Percentiles rank a stretch among this genome's conserved stretches.
These are phyloP conservation scores for Galbula dea DNA, from an alignment of 2,113 vertebrate genomes.

Conservation along the genomic window DNA sequence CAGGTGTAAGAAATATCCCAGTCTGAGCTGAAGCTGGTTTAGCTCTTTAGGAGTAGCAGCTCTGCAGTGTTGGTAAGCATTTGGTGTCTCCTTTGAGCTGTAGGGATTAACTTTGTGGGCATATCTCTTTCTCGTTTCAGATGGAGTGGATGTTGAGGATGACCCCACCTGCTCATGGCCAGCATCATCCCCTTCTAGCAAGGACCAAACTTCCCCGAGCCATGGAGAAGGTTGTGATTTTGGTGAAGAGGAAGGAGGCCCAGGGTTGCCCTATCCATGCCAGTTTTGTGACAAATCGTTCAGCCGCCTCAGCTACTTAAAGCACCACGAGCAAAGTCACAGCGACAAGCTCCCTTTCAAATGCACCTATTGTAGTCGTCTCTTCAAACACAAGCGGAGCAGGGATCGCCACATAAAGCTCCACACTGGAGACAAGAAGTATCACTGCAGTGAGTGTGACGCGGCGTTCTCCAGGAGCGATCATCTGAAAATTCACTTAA, in stretches of 20 bases:
- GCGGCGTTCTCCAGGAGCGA: conserved; percentile 96
- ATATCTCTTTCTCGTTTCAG: conserved; percentile 71
- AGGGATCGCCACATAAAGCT: conserved; percentile 96
- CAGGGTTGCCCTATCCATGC: conserved; percentile 93
- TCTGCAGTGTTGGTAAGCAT: too few species aligned
- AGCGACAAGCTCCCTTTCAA: conserved; percentile 97
- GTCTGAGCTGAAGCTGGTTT: background rate
- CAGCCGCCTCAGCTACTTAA: conserved; percentile 96
- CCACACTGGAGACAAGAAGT: conserved; percentile 97
- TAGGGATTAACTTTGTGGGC: background rate
- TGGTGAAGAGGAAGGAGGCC: conserved; percentile 92
- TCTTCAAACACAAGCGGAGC: conserved; percentile 98
- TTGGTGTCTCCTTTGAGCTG: background rate
- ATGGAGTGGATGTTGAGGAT: conserved; percentile 93
- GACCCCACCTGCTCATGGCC: conserved; percentile 96
- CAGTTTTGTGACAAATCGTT: conserved; percentile 98
- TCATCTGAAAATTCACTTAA: conserved; percentile 98
- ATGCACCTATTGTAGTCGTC: conserved; percentile 94
- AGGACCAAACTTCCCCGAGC: conserved; percentile 95
- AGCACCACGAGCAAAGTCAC: conserved; percentile 97
- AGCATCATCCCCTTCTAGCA: conserved; percentile 96
- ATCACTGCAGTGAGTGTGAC: conserved; percentile 96
- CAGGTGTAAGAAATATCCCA: background rate
- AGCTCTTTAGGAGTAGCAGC: background rate
- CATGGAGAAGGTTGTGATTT: conserved; percentile 94